These are phyloP conservation scores for Pheosia tremula DNA, from an alignment of 2,888 invertebrate species.

Conservation along the genomic window DNA sequence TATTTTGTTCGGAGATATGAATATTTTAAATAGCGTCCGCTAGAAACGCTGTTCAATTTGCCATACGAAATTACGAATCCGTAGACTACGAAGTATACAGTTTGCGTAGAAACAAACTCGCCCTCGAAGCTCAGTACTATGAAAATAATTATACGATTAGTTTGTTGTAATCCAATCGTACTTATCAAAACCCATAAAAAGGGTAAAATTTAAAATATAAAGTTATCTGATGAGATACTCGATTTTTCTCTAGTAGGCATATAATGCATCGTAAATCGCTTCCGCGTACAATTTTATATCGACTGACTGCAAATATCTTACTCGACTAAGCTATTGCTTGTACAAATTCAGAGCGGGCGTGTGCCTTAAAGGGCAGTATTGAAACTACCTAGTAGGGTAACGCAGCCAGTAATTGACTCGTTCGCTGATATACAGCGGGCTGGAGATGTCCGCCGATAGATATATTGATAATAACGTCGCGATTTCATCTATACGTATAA, in stretches of 20 bases:
- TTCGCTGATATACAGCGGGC: conserved; percentile 42
- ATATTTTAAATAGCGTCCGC: too few species aligned
- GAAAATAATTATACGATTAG: too few species aligned
- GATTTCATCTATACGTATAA: too few species aligned
- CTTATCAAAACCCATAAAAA: background rate
- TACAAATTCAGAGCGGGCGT: conserved; percentile 46
- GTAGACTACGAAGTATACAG: too few species aligned
- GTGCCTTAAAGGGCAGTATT: conserved; percentile 43
- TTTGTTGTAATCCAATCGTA: background rate
- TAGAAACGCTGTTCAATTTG: too few species aligned
- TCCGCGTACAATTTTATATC: conserved; percentile 43
- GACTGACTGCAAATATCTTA: conserved; percentile 38
- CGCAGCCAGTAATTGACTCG: conserved; percentile 65
- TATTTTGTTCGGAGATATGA: too few species aligned
- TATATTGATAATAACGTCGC: conserved; percentile 27
- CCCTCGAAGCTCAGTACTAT: too few species aligned
- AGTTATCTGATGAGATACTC: conserved; percentile 38
- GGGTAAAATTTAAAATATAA: conserved; percentile 16
- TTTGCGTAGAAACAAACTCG: conserved; percentile 11
- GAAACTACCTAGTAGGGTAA: conserved; percentile 50
- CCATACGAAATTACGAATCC: too few species aligned
- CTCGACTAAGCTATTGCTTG: conserved; percentile 40
- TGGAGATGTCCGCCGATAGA: conserved; percentile 22
- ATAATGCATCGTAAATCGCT: conserved; percentile 30
- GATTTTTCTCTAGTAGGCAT: conserved; percentile 33